Conservation (phyloP, 2,113 vertebrate genomes). For the Heptranchias perlo region DNA sequence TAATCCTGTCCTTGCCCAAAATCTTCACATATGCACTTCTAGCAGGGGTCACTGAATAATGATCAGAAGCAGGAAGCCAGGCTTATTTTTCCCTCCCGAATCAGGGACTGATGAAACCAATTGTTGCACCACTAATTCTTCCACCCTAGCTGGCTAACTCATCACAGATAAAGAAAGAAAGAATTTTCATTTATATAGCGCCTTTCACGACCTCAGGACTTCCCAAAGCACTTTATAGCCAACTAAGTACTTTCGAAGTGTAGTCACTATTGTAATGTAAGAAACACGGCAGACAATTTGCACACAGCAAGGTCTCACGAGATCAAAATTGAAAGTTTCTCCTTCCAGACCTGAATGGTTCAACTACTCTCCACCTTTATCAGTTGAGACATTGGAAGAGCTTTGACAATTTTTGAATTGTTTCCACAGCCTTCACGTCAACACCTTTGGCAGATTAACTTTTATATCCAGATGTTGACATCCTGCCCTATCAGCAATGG, state of each 20-base stretch:
- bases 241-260: too few relatives aligned
- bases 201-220: too few relatives aligned
- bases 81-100: not conserved
- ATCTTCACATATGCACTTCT: not conserved
- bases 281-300: not conserved
- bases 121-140: not conserved
- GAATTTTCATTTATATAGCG: too few relatives aligned
- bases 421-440: not conserved
- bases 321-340: not conserved
- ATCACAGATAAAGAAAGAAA: too few relatives aligned
- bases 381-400: not conserved
- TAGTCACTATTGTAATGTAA: not conserved
- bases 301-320: not conserved
- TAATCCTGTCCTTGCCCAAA: not conserved
- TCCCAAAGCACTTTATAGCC: too few relatives aligned
- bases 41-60: not conserved
- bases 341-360: not conserved
- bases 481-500: not conserved
- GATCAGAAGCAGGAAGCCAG: not conserved
- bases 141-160: not conserved
- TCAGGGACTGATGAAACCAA: not conserved
- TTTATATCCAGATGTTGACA: not conserved
- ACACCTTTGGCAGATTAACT: not conserved
- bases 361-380: not conserved
- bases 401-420: not conserved